Base-by-base conservation (phyloP, 2,888 invertebrate genomes). In the Leptinotarsa tumamoca region DNA sequence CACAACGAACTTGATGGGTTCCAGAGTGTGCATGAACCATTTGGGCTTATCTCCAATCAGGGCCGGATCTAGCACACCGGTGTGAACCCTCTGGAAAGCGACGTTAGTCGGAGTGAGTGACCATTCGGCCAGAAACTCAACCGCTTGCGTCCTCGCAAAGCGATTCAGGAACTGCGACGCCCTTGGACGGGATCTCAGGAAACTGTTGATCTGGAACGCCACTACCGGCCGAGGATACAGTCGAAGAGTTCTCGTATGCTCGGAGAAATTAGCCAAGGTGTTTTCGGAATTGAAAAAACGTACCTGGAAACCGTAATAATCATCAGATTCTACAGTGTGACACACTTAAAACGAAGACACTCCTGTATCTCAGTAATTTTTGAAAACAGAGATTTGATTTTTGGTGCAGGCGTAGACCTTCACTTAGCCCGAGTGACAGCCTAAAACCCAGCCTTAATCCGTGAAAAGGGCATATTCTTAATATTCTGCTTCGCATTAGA, bases 81-180 rank as follows among this genome's bases (percentile, higher is more conserved):
- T 99, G 86, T 99, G 99, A 0, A 99, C 97, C 7, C 99, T 92
- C 66, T 98, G 92, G 87, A 98, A 99, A 4, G 99, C 98, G 76
- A 99, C 98, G 89, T 99, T 99, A 83, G 95, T 96, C 0, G 99
- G 99, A 2, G 98, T 97, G 15, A 99, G 90, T 0, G 97, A 97
- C 98, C 99, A 99, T 89, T 99, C 99, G 0, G 99, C 99, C 80
- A 99, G 92, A 89, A 97, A 99, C 88, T 99, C 99, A 1, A 99
- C 99, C 0, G 99, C 99, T 82, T 99, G 98, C 3, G 98, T 98
- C 82, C 97, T 91, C 0, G 98, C 96, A 85, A 99, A 98, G 86
- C 95, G 94, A 84, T 95, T 95, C 67, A 98, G 92, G 87, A 98
- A 99, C 63, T 93, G 92, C 0, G 97, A 95, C 15, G 95, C 93